These are phyloP conservation scores for Xiphophorus birchmanni DNA, from an alignment of 2,797 vertebrate species.

Conservation along the genomic window DNA sequence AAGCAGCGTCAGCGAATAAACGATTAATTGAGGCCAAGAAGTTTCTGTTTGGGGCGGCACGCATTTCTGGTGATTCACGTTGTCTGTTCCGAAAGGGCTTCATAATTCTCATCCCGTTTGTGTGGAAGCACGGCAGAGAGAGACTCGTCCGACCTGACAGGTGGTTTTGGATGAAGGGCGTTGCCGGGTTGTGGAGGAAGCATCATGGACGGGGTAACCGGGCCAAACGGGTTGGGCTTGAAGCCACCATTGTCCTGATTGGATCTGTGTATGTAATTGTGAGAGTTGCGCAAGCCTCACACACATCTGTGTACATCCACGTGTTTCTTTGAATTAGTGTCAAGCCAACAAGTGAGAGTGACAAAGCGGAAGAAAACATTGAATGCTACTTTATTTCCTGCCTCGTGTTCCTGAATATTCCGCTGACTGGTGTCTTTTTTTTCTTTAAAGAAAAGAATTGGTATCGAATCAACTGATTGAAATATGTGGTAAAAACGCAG, in stretches of 20 bases:
- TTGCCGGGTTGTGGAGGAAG: slow-evolving; percentile 39
- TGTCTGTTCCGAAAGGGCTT: neutral
- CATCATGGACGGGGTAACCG: neutral
- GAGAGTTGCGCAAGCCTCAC: neutral
- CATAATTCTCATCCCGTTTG: slow-evolving; percentile 17
- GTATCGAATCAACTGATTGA: neutral
- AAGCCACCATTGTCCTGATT: neutral
- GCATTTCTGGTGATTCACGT: slow-evolving; percentile 9
- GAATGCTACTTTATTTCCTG: neutral
- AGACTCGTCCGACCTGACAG: slow-evolving; percentile 62
- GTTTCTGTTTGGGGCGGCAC: slow-evolving; percentile 8
- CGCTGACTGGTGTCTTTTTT: neutral
- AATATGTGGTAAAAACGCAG: neutral
- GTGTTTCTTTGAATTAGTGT: neutral
- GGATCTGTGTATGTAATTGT: neutral
- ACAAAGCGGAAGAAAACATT: neutral
- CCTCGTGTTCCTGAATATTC: neutral
- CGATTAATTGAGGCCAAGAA: neutral
- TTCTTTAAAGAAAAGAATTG: neutral
- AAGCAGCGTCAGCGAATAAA: neutral
- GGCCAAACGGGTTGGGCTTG: slow-evolving; percentile 14
- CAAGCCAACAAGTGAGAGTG: slow-evolving; percentile 25
- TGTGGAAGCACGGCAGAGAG: slow-evolving; percentile 1
- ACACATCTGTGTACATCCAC: neutral
- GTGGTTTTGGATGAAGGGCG: slow-evolving; percentile 51